A percentile compares a stretch with the other conserved stretches of the same genome.
Evolutionary conservation across 2,113 vertebrate genomes (phyloP).

Genomic region (Campylorhamphus procurvoides): DNA sequence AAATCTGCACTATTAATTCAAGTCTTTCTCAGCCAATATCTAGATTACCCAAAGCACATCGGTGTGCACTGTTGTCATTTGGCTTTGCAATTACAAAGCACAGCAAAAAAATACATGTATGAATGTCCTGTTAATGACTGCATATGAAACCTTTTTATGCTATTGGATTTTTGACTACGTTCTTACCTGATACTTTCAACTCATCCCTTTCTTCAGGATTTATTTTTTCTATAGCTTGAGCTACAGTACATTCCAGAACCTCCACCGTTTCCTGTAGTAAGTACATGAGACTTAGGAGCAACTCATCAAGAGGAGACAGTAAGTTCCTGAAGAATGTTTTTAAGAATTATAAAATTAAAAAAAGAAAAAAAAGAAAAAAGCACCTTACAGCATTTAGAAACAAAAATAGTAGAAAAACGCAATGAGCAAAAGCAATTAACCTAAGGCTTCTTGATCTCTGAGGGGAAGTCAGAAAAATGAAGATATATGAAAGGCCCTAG

Average conservation of each 20-base stretch:
- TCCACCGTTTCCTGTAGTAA: conserved; percentile 81
- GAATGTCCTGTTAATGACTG: not conserved
- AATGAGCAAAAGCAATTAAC: not conserved
- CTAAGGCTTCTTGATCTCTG: not conserved
- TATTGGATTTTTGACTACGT: not conserved
- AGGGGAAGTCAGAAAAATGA: not conserved
- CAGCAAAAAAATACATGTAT: rapidly evolving
- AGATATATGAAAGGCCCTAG: not conserved
- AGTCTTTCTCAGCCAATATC: not conserved
- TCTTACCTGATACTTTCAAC: conserved; percentile 93
- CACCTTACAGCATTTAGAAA: not conserved
- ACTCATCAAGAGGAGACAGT: not conserved
- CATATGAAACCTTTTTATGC: not conserved
- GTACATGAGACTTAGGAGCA: conserved; percentile 53
- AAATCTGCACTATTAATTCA: not conserved
- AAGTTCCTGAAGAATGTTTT: not conserved
- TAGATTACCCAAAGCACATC: not conserved
- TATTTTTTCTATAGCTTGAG: conserved; percentile 88
- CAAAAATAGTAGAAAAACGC: not conserved
- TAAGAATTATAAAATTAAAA: not conserved
- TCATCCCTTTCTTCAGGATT: conserved; percentile 96
- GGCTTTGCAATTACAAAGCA: not conserved
- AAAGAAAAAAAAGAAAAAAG: not conserved
- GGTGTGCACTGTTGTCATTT: not conserved
- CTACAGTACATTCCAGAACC: conserved; percentile 85